A percentile compares a stretch with the other conserved stretches of the same genome.
These are phyloP conservation scores for Epistrophe grossulariae DNA, from an alignment of 2,888 invertebrate species.

Conservation along the genomic window DNA sequence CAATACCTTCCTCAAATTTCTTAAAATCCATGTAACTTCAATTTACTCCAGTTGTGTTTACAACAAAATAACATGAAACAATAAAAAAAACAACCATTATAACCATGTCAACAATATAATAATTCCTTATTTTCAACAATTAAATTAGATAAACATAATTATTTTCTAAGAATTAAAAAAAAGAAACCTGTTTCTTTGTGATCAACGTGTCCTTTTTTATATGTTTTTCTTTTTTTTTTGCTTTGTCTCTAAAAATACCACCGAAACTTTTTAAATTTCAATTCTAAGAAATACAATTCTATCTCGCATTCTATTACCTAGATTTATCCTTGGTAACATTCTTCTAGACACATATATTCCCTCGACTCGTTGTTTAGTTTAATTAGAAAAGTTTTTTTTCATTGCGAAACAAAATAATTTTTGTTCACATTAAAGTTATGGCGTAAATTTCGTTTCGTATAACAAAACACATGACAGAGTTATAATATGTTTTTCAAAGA, in stretches of 20 bases:
- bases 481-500: constrained; percentile 17
- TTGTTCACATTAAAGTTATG: constrained; percentile 6
- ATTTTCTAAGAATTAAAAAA: not conserved
- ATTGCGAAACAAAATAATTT: constrained; percentile 22
- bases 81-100: not conserved
- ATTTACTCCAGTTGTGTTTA: not conserved
- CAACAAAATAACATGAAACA: not conserved
- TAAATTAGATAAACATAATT: not conserved
- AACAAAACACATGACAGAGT: constrained; percentile 20
- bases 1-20: not conserved
- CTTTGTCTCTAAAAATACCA: not conserved
- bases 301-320: not conserved
- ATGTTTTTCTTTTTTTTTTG: not conserved
- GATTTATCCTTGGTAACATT: constrained; percentile 2
- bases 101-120: not conserved
- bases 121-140: not conserved
- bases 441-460: constrained; percentile 23
- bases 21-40: not conserved
- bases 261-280: constrained; percentile 12
- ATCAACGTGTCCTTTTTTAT: not conserved
- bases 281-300: not conserved
- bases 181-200: not conserved
- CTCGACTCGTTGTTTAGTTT: constrained; percentile 8
- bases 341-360: not conserved
- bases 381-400: constrained; percentile 69